Conservation (phyloP, 2,888 invertebrate genomes). For the Erynnis tages region DNA sequence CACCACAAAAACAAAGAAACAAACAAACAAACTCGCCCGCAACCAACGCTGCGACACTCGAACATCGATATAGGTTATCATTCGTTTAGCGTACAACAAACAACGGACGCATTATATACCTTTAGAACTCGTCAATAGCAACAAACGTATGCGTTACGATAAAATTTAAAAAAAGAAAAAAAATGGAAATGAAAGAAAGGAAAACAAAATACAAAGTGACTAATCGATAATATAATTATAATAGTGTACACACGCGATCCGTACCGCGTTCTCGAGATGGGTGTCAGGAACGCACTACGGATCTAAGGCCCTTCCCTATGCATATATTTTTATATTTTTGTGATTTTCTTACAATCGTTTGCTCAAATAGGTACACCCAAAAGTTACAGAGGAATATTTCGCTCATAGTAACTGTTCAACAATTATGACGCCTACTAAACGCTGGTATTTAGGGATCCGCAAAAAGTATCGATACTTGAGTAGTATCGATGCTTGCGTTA, state of each 20-base stretch:
- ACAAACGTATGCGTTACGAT: constrained; percentile 54
- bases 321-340: constrained; percentile 57
- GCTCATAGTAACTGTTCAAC: too few relatives aligned
- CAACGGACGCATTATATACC: constrained; percentile 71
- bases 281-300: constrained; percentile 51
- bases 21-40: constrained; percentile 35
- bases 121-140: constrained; percentile 52
- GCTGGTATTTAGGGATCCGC: too few relatives aligned
- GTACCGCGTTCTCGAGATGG: constrained; percentile 47
- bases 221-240: constrained; percentile 11
- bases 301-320: constrained; percentile 60
- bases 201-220: constrained; percentile 47
- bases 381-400: too few relatives aligned
- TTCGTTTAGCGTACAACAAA: constrained; percentile 71
- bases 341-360: constrained; percentile 38
- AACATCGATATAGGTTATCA: constrained; percentile 42
- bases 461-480: too few relatives aligned
- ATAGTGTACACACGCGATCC: constrained; percentile 42
- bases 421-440: too few relatives aligned
- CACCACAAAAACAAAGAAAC: constrained; percentile 30
- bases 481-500: too few relatives aligned
- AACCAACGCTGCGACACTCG: constrained; percentile 49
- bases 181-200: constrained; percentile 47
- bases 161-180: constrained; percentile 61
- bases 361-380: too few relatives aligned